A percentile compares a stretch with the other conserved stretches of the same genome.
phyloP scores from a whole-genome alignment of 53 echinoderm and acorn worm species.

The Paelopatides confundens region DNA sequence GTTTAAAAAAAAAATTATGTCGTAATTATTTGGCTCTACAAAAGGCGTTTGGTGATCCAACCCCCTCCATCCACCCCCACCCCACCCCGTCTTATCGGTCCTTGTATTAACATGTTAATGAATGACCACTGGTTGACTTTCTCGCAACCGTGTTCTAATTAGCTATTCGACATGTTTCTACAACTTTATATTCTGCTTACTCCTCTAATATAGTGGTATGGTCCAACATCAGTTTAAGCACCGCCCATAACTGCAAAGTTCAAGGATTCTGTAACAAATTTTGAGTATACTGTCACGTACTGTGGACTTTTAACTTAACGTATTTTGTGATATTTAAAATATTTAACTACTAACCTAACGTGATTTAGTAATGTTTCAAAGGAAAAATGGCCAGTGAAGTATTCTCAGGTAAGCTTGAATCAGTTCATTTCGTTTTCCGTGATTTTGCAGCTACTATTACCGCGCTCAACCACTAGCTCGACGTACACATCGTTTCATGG shows the following conservation, averaged over 20 bases:
- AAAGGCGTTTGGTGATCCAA: too few relatives aligned
- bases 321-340: constrained; percentile 4
- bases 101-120: too few relatives aligned
- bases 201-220: neutral
- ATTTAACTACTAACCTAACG: neutral
- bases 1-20: too few relatives aligned
- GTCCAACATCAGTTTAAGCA: neutral
- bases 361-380: neutral
- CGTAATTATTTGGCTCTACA: too few relatives aligned
- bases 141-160: too few relatives aligned
- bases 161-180: too few relatives aligned
- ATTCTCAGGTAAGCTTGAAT: constrained; percentile 66
- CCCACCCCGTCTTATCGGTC: too few relatives aligned
- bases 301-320: neutral
- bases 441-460: constrained; percentile 9
- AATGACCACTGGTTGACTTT: too few relatives aligned
- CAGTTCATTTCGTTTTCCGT: constrained; percentile 35
- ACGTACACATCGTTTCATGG: neutral
- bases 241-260: constrained; percentile 8
- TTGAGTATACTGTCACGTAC: neutral
- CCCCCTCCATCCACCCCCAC: too few relatives aligned
- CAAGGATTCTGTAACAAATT: constrained; percentile 2
- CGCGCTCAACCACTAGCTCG: neutral
- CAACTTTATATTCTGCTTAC: neutral
- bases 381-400: constrained; percentile 73